Evolutionary conservation across 2,113 vertebrate genomes (phyloP).

Genomic region (Serinus canaria): DNA sequence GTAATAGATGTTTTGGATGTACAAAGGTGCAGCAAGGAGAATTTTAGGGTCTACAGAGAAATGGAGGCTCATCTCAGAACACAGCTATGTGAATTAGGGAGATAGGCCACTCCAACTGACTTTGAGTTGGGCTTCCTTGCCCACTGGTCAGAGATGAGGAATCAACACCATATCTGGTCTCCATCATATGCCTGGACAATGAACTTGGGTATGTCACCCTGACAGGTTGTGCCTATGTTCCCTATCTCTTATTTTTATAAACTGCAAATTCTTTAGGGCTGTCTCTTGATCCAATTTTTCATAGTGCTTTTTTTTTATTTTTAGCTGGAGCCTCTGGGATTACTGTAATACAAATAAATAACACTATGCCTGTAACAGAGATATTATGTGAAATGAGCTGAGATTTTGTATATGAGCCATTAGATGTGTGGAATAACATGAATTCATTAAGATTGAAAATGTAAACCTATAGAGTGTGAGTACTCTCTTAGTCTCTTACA

Average conservation of each 20-base stretch:
- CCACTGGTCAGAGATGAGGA: not conserved
- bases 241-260: not conserved
- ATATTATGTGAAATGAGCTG: not conserved
- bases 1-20: not conserved
- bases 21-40: not conserved
- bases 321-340: not conserved
- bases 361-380: not conserved
- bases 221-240: not conserved
- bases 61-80: not conserved
- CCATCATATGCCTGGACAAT: not conserved
- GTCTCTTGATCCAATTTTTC: not conserved
- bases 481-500: not conserved
- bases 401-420: conserved; percentile 25
- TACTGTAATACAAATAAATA: conserved; percentile 20
- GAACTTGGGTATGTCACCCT: not conserved
- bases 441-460: conserved; percentile 47
- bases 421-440: not conserved
- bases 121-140: not conserved
- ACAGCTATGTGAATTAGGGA: not conserved
- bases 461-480: not conserved
- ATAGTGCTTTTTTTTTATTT: not conserved
- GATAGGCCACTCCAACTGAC: too few species aligned
- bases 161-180: not conserved
- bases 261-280: not conserved
- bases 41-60: not conserved